phyloP scores from a whole-genome alignment of 1,140 invertebrate genomes.

The Galleria mellonella region DNA sequence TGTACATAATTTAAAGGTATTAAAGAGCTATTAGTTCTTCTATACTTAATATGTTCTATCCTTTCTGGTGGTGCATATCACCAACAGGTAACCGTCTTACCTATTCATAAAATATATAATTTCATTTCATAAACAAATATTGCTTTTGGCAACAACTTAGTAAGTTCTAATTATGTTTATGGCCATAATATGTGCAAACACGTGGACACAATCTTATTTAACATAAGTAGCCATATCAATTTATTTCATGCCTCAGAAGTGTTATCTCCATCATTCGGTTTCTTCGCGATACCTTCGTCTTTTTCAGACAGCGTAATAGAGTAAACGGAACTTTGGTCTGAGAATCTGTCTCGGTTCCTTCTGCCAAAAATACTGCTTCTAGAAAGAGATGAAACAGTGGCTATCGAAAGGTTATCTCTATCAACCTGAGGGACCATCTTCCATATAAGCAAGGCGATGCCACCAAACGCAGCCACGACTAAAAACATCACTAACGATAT shows the following conservation, averaged over 20 bases:
- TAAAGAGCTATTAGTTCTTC: too few species aligned
- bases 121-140: too few species aligned
- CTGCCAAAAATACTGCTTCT: conserved; percentile 50
- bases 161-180: too few species aligned
- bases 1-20: too few species aligned
- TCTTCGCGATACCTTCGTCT: conserved; percentile 51
- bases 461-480: conserved; percentile 64
- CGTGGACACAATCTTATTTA: too few species aligned
- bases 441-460: conserved; percentile 65
- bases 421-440: conserved; percentile 62
- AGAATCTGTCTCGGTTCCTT: conserved; percentile 57
- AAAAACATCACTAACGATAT: conserved; percentile 64
- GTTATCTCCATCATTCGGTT: conserved; percentile 52
- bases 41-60: too few species aligned
- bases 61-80: too few species aligned
- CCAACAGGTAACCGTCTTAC: too few species aligned
- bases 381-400: conserved; percentile 46
- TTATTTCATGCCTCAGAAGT: conserved; percentile 62
- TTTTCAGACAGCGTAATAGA: conserved; percentile 69
- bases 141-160: too few species aligned
- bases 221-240: not conserved
- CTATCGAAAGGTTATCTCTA: conserved; percentile 50
- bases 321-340: conserved; percentile 64
- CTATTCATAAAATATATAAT: too few species aligned
- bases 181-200: too few species aligned